phyloP scores from a whole-genome alignment of 2,888 invertebrate genomes.

The Drosophila vallismaia region DNA sequence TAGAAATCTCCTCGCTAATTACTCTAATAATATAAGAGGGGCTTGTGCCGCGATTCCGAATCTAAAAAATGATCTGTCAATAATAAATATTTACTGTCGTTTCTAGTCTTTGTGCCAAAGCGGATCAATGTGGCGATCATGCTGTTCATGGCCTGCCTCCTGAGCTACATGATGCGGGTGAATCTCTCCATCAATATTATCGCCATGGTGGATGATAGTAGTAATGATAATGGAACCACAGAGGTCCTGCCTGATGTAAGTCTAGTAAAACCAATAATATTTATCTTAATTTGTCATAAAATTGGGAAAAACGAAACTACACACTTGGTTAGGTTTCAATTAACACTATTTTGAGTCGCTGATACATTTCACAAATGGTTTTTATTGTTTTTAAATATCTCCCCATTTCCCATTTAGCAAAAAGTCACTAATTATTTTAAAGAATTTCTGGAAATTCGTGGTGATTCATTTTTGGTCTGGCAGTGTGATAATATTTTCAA shows the following conservation, averaged over 20 bases:
- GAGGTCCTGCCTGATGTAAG: constrained; percentile 79
- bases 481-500: background rate
- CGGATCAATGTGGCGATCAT: constrained; percentile 86
- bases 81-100: constrained; percentile 46
- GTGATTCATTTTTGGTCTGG: background rate
- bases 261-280: constrained; percentile 4
- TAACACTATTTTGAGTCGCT: background rate
- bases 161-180: constrained; percentile 89
- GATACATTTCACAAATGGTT: background rate
- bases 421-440: background rate
- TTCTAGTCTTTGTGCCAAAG: constrained; percentile 85
- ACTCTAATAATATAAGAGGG: constrained; percentile 42
- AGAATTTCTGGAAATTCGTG: background rate
- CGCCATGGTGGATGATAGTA: constrained; percentile 87
- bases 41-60: constrained; percentile 22
- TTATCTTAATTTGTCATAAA: too few relatives aligned
- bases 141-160: constrained; percentile 90
- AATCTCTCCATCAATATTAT: constrained; percentile 91
- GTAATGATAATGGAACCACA: constrained; percentile 75
- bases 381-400: background rate
- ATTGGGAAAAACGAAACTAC: background rate
- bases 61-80: constrained; percentile 16
- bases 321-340: background rate
- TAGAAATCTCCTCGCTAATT: constrained; percentile 47
- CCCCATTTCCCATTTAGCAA: constrained; percentile 1